Conservation (phyloP, 2,888 invertebrate species). For the Platycheirus rosarum region DNA sequence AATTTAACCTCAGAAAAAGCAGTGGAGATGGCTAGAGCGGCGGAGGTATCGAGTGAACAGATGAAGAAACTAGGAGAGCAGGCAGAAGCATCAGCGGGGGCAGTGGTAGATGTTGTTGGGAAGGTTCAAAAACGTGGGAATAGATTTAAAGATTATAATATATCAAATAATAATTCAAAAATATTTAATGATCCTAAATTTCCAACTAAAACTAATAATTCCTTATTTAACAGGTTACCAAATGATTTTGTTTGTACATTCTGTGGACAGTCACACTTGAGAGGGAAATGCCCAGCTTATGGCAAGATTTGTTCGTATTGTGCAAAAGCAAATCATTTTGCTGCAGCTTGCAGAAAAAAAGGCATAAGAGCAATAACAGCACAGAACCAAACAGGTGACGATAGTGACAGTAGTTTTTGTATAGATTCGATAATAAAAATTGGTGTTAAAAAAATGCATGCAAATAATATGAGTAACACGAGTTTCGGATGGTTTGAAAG, state of each 20-base stretch:
- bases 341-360: not conserved
- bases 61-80: slow-evolving; percentile 28
- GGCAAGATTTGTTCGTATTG: not conserved
- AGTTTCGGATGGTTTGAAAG: slow-evolving; percentile 19
- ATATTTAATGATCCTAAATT: not conserved
- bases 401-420: too few relatives aligned
- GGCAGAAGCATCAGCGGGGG: not conserved
- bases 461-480: slow-evolving; percentile 3
- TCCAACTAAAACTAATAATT: not conserved
- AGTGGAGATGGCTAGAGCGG: not conserved
- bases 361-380: slow-evolving; percentile 4
- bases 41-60: slow-evolving; percentile 2
- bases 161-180: too few relatives aligned
- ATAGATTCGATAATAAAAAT: not conserved
- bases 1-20: too few relatives aligned
- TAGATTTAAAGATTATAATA: too few relatives aligned
- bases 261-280: slow-evolving; percentile 2
- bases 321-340: slow-evolving; percentile 3
- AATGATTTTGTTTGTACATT: not conserved
- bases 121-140: not conserved
- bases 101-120: slow-evolving; percentile 1
- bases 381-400: too few relatives aligned
- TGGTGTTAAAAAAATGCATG: not conserved
- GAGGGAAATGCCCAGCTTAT: slow-evolving; percentile 4
- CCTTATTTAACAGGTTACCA: slow-evolving; percentile 6